Conservation (phyloP, 1,140 invertebrate species). For the Pogonognathellus flavescens region DNA sequence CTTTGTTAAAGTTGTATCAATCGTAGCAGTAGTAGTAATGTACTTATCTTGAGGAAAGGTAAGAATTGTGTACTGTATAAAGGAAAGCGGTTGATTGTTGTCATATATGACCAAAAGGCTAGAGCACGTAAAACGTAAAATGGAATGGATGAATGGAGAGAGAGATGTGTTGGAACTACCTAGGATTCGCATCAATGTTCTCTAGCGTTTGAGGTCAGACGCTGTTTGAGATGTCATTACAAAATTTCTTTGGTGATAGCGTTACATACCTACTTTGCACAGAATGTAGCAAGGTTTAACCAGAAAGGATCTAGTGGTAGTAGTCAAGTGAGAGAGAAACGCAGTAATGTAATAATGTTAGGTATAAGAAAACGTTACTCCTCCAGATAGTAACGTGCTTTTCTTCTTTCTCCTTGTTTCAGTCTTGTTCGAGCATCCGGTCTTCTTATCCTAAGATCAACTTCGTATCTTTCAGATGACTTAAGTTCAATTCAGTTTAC, state of each 20-base stretch:
- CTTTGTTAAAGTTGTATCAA: too few relatives aligned
- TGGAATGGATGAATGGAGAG: not conserved
- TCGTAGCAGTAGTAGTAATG: too few relatives aligned
- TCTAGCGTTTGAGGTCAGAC: not conserved
- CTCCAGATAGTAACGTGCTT: not conserved
- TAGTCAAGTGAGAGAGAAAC: not conserved
- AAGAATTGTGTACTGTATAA: too few relatives aligned
- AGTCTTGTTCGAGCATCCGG: not conserved
- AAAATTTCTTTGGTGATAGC: constrained; percentile 4
- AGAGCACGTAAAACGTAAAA: not conserved
- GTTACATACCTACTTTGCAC: not conserved
- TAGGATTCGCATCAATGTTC: constrained; percentile 6
- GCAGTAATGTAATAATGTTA: constrained; percentile 24
- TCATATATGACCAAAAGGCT: too few relatives aligned
- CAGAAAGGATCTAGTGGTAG: not conserved
- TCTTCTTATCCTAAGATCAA: not conserved
- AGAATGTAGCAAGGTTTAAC: too few relatives aligned
- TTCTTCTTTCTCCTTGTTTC: not conserved
- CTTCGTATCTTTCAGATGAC: constrained; percentile 5
- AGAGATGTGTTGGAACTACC: not conserved
- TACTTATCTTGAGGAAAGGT: too few relatives aligned
- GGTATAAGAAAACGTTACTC: too few relatives aligned
- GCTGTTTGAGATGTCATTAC: too few relatives aligned
- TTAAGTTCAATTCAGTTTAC: not conserved
- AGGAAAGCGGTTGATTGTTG: too few relatives aligned